Evolutionary conservation across 2,113 vertebrate species (phyloP).

Genomic region (Syngnathus floridae): DNA sequence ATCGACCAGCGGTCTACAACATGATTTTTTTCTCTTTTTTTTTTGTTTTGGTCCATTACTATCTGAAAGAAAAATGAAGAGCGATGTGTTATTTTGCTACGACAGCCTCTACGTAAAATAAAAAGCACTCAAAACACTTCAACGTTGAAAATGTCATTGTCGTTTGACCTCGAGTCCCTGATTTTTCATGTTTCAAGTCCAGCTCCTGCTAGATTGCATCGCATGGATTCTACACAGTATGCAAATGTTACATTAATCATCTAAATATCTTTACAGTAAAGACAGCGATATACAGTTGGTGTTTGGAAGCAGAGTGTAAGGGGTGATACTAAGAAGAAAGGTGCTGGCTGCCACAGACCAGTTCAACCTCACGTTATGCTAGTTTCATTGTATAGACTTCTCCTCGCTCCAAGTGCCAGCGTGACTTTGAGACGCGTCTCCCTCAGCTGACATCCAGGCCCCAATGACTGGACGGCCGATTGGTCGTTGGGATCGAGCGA

Average conservation of each 20-base stretch:
- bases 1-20: constrained; percentile 80
- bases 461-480: constrained; percentile 47
- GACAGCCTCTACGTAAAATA: constrained; percentile 67
- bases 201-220: constrained; percentile 74
- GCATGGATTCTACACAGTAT: constrained; percentile 73
- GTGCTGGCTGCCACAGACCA: constrained; percentile 64
- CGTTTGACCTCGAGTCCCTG: constrained; percentile 73
- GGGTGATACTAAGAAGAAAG: constrained; percentile 69
- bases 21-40: constrained; percentile 51
- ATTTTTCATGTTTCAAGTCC: constrained; percentile 68
- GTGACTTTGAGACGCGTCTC: constrained; percentile 49
- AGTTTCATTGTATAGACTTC: constrained; percentile 59
- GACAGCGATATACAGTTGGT: constrained; percentile 70
- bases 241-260: constrained; percentile 65
- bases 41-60: constrained; percentile 29
- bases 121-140: constrained; percentile 68
- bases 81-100: constrained; percentile 73
- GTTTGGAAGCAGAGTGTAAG: constrained; percentile 68
- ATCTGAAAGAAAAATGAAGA: constrained; percentile 70
- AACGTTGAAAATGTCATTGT: constrained; percentile 73
- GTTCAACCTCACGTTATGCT: constrained; percentile 62
- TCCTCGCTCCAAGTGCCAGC: constrained; percentile 43
- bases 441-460: constrained; percentile 51
- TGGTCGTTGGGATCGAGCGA: constrained; percentile 55
- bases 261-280: constrained; percentile 69